Conservation (phyloP, 1,140 invertebrate genomes). For the Mercenaria mercenaria region DNA sequence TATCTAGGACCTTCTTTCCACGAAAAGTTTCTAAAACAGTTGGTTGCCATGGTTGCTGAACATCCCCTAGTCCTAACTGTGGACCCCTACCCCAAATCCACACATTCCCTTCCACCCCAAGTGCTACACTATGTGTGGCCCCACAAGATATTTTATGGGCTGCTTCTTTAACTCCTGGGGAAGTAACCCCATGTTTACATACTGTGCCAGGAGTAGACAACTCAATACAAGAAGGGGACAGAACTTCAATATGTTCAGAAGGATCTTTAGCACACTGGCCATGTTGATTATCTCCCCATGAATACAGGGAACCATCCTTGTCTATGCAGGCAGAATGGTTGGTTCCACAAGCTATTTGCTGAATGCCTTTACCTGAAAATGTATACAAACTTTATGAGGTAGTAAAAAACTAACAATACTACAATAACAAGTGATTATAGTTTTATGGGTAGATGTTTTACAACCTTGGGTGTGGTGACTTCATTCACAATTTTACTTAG, state of each 20-base stretch:
- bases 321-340: slow-evolving; percentile 82
- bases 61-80: slow-evolving; percentile 89
- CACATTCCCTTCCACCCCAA: slow-evolving; percentile 94
- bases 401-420: too few relatives aligned
- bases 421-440: too few relatives aligned
- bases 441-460: too few relatives aligned
- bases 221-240: slow-evolving; percentile 73
- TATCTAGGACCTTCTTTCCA: slow-evolving; percentile 89
- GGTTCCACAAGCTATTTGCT: slow-evolving; percentile 80
- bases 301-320: slow-evolving; percentile 77
- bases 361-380: slow-evolving; percentile 77
- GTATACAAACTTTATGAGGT: too few relatives aligned
- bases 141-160: slow-evolving; percentile 91
- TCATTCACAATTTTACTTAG: too few relatives aligned
- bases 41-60: slow-evolving; percentile 84
- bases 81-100: slow-evolving; percentile 92
- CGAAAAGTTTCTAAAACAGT: slow-evolving; percentile 90
- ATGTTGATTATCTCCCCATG: slow-evolving; percentile 82
- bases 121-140: slow-evolving; percentile 92
- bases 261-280: slow-evolving; percentile 81
- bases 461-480: too few relatives aligned
- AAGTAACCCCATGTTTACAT: slow-evolving; percentile 78
- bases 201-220: slow-evolving; percentile 62
- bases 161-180: slow-evolving; percentile 15
- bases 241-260: slow-evolving; percentile 65